These are phyloP conservation scores for Drosophila leontia DNA, from an alignment of 1,140 invertebrate species.

Conservation along the genomic window DNA sequence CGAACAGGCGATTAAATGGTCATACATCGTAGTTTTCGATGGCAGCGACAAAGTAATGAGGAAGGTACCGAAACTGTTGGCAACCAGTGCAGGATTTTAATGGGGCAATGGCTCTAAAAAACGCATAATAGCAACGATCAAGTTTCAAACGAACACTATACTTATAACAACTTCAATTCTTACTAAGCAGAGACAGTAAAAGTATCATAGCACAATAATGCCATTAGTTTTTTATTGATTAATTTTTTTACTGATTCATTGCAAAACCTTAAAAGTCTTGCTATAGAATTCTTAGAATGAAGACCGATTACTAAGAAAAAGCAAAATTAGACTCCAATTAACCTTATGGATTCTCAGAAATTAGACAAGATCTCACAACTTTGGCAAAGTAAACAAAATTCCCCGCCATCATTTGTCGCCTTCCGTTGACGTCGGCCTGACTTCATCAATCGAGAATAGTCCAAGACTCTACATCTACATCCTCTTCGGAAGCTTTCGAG, in stretches of 20 bases:
- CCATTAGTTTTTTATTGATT: not conserved
- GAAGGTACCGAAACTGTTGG: constrained; percentile 7
- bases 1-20: constrained; percentile 33
- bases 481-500: constrained; percentile 41
- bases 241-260: not conserved
- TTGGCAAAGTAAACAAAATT: constrained; percentile 26
- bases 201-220: too few species aligned
- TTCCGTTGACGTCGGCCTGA: constrained; percentile 28
- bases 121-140: not conserved
- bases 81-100: not conserved
- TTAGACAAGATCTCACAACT: not conserved
- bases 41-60: constrained; percentile 32
- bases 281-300: not conserved
- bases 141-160: not conserved
- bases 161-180: too few species aligned
- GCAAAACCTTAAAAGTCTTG: not conserved
- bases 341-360: constrained; percentile 14
- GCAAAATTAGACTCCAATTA: not conserved
- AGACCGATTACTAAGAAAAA: not conserved
- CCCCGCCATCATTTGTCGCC: constrained; percentile 21
- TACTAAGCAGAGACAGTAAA: too few species aligned
- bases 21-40: constrained; percentile 51
- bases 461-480: constrained; percentile 13
- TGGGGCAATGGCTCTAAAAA: constrained; percentile 1
- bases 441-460: constrained; percentile 42